Evolutionary conservation across 2,888 invertebrate genomes (phyloP), one percentile per base, ranked within the genome.

Genomic region (Notodonta dromedarius): DNA sequence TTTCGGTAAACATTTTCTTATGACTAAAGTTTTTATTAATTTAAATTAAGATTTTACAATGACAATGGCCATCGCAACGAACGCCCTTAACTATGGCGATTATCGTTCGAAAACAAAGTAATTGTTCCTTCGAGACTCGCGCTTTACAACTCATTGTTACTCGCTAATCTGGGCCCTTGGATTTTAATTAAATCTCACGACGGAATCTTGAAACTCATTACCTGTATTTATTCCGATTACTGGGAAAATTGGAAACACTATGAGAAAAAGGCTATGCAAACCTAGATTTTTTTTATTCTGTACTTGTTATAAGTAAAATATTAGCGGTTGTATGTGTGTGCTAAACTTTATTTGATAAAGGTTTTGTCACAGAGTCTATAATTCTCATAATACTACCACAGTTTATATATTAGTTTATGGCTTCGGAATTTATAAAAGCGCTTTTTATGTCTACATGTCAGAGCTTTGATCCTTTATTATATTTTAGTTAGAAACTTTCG

Each of bases 191-290:
- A 52, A 52, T 52, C 52, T 13, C 0, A 52, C 12, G n/a, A 16
- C 50, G 32, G 32, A 32, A 52, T 52, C 16, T 24, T 35, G 7
- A 32, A 68, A 72, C 73, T 72, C 62, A 73, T 70, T 65, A 56
- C 54, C 24, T 46, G 42, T 35, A n/a, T 14, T 57, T 4, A 40
- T 48, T 59, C 8, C 50, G 12, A n/a, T 66, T 71, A 40, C 48
- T 42, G 39, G 42, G 55, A 50, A 32, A 46, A n/a, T 46, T n/a
- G n/a, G 4, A 5, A 13, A 46, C 44, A 0, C 11, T 54, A 7
- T 12, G 6, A n/a, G 0, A 6, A 40, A 42, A 11, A 40, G 9
- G 9, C 40, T 24, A 24, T 35, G 35, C 35, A n/a, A n/a, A n/a
- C n/a, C n/a, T n/a, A n/a, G n/a, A n/a, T n/a, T n/a, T n/a, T n/a